Evolutionary conservation across 2,797 vertebrate species (phyloP), one percentile per base, ranked within the genome.

Genomic region (Neostethus bicornis): DNA sequence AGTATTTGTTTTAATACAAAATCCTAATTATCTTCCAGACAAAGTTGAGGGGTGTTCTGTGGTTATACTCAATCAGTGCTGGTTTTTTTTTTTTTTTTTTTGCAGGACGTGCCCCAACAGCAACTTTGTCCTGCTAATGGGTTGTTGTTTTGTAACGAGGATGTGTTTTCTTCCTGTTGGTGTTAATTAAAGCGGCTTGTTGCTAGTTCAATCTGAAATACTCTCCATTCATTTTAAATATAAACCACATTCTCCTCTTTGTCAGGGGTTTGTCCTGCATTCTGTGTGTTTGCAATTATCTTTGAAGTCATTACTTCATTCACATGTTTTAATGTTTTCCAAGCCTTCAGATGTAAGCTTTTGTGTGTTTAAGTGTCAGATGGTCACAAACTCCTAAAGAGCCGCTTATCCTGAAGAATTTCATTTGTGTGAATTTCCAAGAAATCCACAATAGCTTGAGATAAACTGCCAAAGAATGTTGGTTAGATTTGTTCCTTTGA

Each of bases 1-100:
- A 61, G 44, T 62, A 69, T 61, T 62, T 48, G 6, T 53, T 16
- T 44, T 44, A 71, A 73, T 28, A 29, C 20, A 9, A 56, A 44
- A 57, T n/a, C 17, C 68, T 63, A 19, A 82, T 82, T 73, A 75
- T 16, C 49, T 73, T 57, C 37, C 46, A 53, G 41, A 52, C 53
- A 70, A 44, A 26, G 57, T 42, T 48, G 11, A 2, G 32, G 34
- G 21, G 35, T 49, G n/a, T 43, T 46, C 63, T 10, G 50, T 4
- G 34, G 42, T n/a, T 44, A 59, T 43, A 20, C 47, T 60, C 56
- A 37, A 62, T 68, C 38, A 37, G 3, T 12, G 12, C 19, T 24
- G 24, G 25, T 11, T 31, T 58, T n/a, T n/a, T n/a, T n/a, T n/a
- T n/a, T n/a, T n/a, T n/a, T n/a, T n/a, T n/a, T n/a, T 56, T 41